A percentile compares a stretch with the other conserved stretches of the same genome.
Evolutionary conservation across 2,797 vertebrate genomes (phyloP).

Genomic region (Danio kyathit): DNA sequence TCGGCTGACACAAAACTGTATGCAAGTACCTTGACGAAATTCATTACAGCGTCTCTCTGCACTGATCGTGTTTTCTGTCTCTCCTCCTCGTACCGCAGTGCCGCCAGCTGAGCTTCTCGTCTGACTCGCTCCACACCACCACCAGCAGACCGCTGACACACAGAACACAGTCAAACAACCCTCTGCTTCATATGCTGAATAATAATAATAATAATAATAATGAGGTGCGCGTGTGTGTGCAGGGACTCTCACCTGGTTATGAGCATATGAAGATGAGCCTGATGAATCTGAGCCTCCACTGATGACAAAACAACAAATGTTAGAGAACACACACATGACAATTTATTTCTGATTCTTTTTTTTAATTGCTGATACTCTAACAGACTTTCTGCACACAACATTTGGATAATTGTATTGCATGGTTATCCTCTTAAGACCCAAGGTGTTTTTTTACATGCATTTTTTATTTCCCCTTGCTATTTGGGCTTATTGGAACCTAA

Average conservation of each 20-base stretch:
- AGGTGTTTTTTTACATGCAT: too few relatives aligned
- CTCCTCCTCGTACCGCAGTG: slow-evolving; percentile 91
- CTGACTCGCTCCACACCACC: slow-evolving; percentile 83
- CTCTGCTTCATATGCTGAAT: not conserved
- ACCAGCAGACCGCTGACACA: slow-evolving; percentile 41
- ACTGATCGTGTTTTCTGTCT: slow-evolving; percentile 82
- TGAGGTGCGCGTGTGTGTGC: not conserved
- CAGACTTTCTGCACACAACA: not conserved
- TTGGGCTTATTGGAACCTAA: too few relatives aligned
- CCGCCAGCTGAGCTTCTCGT: slow-evolving; percentile 90
- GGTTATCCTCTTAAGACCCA: too few relatives aligned
- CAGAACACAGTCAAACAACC: slow-evolving; percentile 2
- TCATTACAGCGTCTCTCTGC: slow-evolving; percentile 81
- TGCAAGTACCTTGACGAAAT: slow-evolving; percentile 83
- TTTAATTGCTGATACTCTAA: not conserved
- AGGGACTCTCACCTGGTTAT: slow-evolving; percentile 71
- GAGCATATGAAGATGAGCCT: slow-evolving; percentile 60
- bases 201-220: not conserved
- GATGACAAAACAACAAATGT: slow-evolving; percentile 8
- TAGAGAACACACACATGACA: not conserved
- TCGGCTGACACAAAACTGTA: not conserved
- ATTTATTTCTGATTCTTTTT: not conserved
- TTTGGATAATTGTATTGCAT: not conserved
- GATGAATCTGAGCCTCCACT: slow-evolving; percentile 72
- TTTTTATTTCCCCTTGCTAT: too few relatives aligned